Evolutionary conservation across 2,113 vertebrate genomes (phyloP).

Genomic region (Heliornis fulica): DNA sequence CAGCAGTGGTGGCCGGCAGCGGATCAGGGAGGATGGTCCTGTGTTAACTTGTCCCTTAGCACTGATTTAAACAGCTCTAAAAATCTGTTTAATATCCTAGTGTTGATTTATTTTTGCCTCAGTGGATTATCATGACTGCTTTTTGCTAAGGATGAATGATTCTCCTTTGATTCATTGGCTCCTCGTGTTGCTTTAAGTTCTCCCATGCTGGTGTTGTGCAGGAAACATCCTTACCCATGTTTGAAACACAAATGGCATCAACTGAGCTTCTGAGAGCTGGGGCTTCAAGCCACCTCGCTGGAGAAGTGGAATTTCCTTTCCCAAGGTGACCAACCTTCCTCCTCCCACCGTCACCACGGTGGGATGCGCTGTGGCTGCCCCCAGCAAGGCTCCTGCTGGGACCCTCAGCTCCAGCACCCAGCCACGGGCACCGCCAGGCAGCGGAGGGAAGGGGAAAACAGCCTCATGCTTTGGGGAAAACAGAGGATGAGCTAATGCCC

Average conservation of each 20-base stretch:
- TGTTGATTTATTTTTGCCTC: not conserved
- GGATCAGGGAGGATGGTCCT: not conserved
- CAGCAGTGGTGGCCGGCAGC: not conserved
- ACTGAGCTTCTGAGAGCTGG: fast-evolving
- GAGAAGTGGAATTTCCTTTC: not conserved
- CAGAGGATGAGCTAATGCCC: conserved; percentile 58
- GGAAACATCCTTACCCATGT: not conserved
- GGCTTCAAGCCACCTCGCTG: not conserved
- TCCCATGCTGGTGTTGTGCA: not conserved
- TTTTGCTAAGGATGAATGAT: not conserved
- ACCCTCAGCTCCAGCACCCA: fast-evolving
- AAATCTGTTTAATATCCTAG: not conserved
- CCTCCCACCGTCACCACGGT: fast-evolving
- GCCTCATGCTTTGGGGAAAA: not conserved
- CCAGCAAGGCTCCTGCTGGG: not conserved
- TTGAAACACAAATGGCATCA: not conserved
- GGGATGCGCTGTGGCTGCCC: not conserved
- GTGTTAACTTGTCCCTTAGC: not conserved
- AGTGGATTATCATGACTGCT: not conserved
- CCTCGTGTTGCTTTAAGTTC: not conserved
- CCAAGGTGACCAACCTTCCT: not conserved
- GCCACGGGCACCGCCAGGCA: fast-evolving
- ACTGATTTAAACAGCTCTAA: not conserved
- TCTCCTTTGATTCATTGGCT: not conserved
- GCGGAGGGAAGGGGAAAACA: not conserved